A percentile compares a stretch with the other conserved stretches of the same genome.
Conservation (phyloP, 2,797 vertebrate genomes). For the Peromyscus melanophrys region DNA sequence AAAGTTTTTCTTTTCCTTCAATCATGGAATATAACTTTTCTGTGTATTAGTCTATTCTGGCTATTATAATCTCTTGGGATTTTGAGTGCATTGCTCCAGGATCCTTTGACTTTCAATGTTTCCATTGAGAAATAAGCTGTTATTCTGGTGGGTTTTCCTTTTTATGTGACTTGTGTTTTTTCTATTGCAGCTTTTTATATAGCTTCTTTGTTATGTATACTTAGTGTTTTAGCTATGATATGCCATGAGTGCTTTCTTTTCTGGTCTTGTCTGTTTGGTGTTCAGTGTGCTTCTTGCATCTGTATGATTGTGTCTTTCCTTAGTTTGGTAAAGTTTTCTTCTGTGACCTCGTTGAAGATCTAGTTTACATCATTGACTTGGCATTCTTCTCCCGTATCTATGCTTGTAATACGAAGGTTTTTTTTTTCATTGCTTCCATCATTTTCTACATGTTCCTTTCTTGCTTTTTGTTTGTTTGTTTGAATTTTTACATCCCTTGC, state of each 20-base stretch:
- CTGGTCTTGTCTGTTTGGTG: neutral
- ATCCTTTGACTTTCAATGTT: neutral
- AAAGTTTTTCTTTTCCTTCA: neutral
- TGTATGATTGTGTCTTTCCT: neutral
- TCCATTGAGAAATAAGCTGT: neutral
- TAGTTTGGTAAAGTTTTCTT: neutral
- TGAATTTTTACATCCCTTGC: neutral
- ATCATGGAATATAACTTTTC: neutral
- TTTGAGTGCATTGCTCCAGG: neutral
- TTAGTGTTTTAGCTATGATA: neutral
- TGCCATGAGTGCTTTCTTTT: neutral
- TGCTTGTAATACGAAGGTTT: neutral
- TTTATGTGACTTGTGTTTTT: neutral
- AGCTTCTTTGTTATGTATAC: neutral
- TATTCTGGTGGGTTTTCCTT: neutral
- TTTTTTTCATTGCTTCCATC: neutral
- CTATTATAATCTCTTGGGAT: neutral
- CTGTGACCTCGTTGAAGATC: neutral
- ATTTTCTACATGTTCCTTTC: neutral
- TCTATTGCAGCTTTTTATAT: neutral
- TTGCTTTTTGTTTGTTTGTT: neutral
- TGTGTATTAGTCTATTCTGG: neutral
- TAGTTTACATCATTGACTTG: neutral
- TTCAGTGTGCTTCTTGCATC: neutral
- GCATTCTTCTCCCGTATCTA: neutral